Conservation (phyloP, 2,797 vertebrate genomes). For the Catostomus latipinnis region DNA sequence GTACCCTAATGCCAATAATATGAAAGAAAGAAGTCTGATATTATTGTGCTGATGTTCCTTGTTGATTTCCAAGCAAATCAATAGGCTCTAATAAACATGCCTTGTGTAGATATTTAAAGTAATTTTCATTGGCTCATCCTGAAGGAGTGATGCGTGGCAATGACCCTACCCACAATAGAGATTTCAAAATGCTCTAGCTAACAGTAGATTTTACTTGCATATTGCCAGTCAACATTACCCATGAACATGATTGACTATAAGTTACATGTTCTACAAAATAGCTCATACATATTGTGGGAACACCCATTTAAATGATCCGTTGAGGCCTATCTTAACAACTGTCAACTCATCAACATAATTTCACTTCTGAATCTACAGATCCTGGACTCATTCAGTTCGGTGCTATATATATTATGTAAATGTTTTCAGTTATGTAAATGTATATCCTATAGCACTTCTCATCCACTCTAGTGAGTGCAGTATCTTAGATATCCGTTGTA, state of each 20-base stretch:
- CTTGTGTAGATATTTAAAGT: conserved; percentile 32
- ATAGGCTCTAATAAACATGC: conserved; percentile 39
- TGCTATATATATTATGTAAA: neutral
- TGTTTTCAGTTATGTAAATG: neutral
- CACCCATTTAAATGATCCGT: neutral
- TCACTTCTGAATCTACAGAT: neutral
- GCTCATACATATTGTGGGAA: neutral
- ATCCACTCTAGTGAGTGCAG: neutral
- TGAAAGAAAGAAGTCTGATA: conserved; percentile 63
- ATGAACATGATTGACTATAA: conserved; percentile 14
- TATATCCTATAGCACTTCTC: neutral
- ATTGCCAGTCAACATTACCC: neutral
- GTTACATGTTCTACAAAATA: neutral
- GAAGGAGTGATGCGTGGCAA: neutral
- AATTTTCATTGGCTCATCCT: neutral
- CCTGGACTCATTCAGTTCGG: neutral
- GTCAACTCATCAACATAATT: neutral
- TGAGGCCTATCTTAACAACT: neutral
- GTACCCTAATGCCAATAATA: conserved; percentile 70
- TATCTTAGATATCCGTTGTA: neutral
- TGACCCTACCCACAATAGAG: neutral
- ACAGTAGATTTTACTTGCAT: neutral
- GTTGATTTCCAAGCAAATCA: conserved; percentile 67
- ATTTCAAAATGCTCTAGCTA: neutral
- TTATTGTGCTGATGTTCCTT: conserved; percentile 60